These are phyloP conservation scores for Brachionus calyciflorus DNA, from an alignment of 1,140 invertebrate genomes.

Conservation along the genomic window DNA sequence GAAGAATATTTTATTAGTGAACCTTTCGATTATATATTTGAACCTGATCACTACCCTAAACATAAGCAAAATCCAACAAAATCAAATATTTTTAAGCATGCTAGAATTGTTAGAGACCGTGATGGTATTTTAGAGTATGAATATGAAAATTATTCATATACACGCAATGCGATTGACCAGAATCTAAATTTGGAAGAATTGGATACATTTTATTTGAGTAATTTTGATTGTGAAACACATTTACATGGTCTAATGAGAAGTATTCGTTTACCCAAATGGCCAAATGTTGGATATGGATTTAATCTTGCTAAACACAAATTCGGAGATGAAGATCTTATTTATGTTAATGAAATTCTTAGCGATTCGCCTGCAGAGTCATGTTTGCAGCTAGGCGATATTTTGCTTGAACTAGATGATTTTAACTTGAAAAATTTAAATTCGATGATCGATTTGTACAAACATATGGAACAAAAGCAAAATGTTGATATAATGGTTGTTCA, in stretches of 20 bases:
- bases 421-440: neutral
- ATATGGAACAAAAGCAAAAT: neutral
- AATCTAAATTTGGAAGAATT: slow-evolving; percentile 4
- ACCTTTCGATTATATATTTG: slow-evolving; percentile 45
- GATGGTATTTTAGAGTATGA: slow-evolving; percentile 37
- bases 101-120: neutral
- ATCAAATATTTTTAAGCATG: slow-evolving; percentile 20
- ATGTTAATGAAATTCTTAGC: slow-evolving; percentile 1
- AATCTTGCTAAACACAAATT: neutral
- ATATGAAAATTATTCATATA: slow-evolving; percentile 13
- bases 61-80: neutral
- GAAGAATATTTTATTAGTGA: slow-evolving; percentile 35
- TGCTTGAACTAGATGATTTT: slow-evolving; percentile 24
- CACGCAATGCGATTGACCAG: neutral
- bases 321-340: neutral
- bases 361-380: slow-evolving; percentile 31
- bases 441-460: neutral
- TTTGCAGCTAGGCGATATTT: slow-evolving; percentile 17
- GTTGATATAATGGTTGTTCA: slow-evolving; percentile 32
- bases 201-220: neutral
- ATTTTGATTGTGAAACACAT: slow-evolving; percentile 31
- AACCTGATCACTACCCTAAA: slow-evolving; percentile 24
- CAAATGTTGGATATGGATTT: slow-evolving; percentile 32
- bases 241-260: slow-evolving; percentile 27
- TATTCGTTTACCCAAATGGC: slow-evolving; percentile 27